A percentile compares a stretch with the other conserved stretches of the same genome.
These are phyloP conservation scores for Callospermophilus lateralis DNA, from an alignment of 2,113 vertebrate genomes.

Conservation along the genomic window DNA sequence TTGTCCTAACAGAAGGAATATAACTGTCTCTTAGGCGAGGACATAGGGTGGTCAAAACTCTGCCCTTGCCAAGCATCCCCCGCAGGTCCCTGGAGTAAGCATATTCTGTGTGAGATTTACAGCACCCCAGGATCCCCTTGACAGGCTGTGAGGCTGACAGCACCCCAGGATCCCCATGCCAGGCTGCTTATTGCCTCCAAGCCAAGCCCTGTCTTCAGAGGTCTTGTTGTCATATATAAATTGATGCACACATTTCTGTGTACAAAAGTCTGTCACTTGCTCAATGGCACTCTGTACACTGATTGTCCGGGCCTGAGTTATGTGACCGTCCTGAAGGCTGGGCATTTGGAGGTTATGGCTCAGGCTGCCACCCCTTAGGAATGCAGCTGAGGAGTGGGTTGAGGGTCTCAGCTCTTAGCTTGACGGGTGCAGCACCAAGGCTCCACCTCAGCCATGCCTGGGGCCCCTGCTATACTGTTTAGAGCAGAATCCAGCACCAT, in stretches of 20 bases:
- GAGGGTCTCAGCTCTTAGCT: accelerated
- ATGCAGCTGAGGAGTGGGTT: accelerated
- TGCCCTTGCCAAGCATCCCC: neutral
- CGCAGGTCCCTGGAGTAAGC: too few species aligned
- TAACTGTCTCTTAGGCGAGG: too few species aligned
- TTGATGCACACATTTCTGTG: too few species aligned
- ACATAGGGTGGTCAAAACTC: too few species aligned
- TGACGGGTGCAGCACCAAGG: accelerated
- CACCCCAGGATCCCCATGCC: too few species aligned
- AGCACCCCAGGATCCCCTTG: too few species aligned
- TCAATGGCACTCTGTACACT: neutral
- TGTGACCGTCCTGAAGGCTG: neutral
- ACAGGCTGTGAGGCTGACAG: too few species aligned
- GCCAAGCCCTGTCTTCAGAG: too few species aligned
- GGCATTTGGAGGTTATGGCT: too few species aligned
- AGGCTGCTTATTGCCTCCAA: neutral
- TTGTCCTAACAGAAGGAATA: too few species aligned
- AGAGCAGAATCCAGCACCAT: neutral
- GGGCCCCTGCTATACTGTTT: neutral
- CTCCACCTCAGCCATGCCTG: accelerated
- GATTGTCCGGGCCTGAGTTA: neutral
- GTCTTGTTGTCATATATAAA: too few species aligned
- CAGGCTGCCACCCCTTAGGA: accelerated
- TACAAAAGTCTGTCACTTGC: accelerated
- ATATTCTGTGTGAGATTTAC: accelerated